Base-by-base conservation (phyloP, 2,888 invertebrate genomes). In the Chorisops tibialis region DNA sequence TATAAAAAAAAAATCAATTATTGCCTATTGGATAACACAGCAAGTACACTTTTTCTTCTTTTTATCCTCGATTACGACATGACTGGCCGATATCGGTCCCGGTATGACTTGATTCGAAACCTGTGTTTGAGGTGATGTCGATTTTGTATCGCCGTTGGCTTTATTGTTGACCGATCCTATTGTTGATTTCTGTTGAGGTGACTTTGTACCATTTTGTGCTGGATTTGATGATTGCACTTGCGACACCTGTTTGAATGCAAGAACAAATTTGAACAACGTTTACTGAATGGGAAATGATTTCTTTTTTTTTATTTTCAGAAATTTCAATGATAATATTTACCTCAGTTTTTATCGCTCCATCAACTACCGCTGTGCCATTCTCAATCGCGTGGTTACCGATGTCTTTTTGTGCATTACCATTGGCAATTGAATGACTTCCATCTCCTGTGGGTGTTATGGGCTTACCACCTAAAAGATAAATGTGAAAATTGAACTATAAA, bases 11-110 rank as follows among this genome's bases (percentile, higher is more conserved):
- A 56, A 56, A 62, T 64, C 24, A 50, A 59, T 65, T 65, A 65
- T 67, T 65, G 68, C 72, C 74, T 91, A 93, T 87, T 93, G 93
- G 78, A 93, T 84, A 77, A 91, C 91, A 84, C 95, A 95, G 84
- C 94, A 94, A 79, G 91, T 89, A 86, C 93, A 93, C 83, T 93
- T 93, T 80, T 91, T 91, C 82, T 93, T 94, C 85, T 94, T 94
- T 84, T 94, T 93, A 76, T 94, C 78, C 62, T 77, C 78, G 69
- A 79, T 86, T 76, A 91, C 89, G 74, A 95, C 91, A 79, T 91
- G 93, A 79, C 94, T 94, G 68, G 93, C 90, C 79, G 92, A 91
- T 73, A 84, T 84, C 54, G 88, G 88, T 75, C 89, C 88, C 71
- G 87, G 88, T 65, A 87, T 86, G 70, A 88, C 87, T 72, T 77